Percentiles rank a stretch among this genome's conserved stretches.
phyloP scores from a whole-genome alignment of 2,113 vertebrate species.

The Pelodiscus sinensis region DNA sequence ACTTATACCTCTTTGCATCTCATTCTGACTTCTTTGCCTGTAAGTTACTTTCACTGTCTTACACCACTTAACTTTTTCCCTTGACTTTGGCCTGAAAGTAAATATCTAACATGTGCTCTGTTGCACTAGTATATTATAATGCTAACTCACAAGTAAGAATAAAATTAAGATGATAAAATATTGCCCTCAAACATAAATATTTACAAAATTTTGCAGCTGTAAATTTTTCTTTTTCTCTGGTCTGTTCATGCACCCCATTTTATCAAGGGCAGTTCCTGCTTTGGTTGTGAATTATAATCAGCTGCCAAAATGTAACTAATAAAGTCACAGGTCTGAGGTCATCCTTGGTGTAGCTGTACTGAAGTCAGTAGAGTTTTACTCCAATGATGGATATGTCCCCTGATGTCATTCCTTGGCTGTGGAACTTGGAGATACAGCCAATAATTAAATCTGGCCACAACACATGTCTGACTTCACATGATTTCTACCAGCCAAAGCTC shows the following conservation, averaged over 20 bases:
- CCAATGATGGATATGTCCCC: not conserved
- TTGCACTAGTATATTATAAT: not conserved
- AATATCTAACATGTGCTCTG: not conserved
- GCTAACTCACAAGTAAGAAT: not conserved
- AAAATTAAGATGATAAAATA: not conserved
- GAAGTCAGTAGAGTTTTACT: not conserved
- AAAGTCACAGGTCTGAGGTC: not conserved
- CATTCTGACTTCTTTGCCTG: not conserved
- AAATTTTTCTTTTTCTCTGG: not conserved
- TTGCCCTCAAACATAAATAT: not conserved
- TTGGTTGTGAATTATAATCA: conserved; percentile 2
- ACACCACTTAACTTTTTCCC: not conserved
- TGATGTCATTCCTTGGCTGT: conserved; percentile 40
- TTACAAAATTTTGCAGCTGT: not conserved
- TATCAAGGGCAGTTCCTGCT: not conserved
- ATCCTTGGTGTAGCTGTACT: not conserved
- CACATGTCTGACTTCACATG: conserved; percentile 8
- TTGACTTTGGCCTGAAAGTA: not conserved
- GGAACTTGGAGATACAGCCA: not conserved
- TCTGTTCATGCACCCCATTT: not conserved
- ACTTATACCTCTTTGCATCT: not conserved
- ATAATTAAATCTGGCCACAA: conserved; percentile 19
- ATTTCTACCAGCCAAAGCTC: not conserved
- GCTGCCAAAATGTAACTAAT: conserved; percentile 17
- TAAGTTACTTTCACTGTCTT: not conserved